Percentiles rank a stretch among this genome's conserved stretches.
Conservation (phyloP, 2,888 invertebrate species). For the Drosophila paucipuncta region DNA sequence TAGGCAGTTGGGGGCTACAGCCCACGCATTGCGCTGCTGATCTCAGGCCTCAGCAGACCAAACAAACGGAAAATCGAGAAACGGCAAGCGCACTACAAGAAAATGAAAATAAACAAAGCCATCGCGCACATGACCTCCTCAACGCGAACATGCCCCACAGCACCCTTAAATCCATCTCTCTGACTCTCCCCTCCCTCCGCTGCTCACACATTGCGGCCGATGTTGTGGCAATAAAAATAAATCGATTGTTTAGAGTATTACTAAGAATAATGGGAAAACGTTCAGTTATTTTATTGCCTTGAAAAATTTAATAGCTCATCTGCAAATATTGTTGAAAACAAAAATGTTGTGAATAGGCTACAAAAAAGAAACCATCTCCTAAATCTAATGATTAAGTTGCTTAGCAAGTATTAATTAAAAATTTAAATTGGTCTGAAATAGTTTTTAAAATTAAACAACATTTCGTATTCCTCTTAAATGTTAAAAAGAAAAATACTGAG, state of each 20-base stretch:
- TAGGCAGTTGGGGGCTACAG: neutral
- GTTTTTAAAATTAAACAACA: neutral
- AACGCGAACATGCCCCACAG: slow-evolving; percentile 42
- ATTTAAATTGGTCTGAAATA: neutral
- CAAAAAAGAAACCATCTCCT: neutral
- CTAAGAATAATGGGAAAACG: slow-evolving; percentile 42
- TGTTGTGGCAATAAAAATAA: slow-evolving; percentile 53
- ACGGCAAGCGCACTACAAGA: slow-evolving; percentile 28
- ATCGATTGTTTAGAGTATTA: slow-evolving; percentile 70
- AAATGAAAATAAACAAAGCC: slow-evolving; percentile 33
- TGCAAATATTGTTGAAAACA: neutral
- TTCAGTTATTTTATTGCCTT: slow-evolving; percentile 51
- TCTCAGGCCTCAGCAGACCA: slow-evolving; percentile 43
- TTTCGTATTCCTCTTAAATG: neutral
- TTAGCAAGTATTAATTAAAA: neutral
- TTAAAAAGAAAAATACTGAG: neutral
- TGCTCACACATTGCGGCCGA: neutral
- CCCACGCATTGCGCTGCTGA: slow-evolving; percentile 58
- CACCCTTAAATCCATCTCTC: slow-evolving; percentile 2
- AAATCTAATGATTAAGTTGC: neutral
- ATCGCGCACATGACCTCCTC: slow-evolving; percentile 62
- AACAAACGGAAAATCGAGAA: slow-evolving; percentile 27
- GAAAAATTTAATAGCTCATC: slow-evolving; percentile 36
- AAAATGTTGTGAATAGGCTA: neutral
- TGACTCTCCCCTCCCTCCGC: neutral